Base-by-base conservation (phyloP, 2,888 invertebrate species). In the Epicampocera succincta region DNA sequence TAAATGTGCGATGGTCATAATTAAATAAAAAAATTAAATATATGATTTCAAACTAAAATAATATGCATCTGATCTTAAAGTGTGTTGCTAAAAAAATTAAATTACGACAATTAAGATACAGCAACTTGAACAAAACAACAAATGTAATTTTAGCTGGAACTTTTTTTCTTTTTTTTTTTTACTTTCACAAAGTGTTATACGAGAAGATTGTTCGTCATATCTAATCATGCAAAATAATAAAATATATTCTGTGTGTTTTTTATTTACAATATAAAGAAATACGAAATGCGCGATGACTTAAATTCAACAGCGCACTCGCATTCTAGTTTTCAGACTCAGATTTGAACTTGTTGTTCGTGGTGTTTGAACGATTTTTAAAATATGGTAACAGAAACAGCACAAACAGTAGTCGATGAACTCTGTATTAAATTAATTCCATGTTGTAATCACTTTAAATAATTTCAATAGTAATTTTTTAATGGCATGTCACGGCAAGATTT, bases 211-310 rank as follows among this genome's bases (percentile, higher is more conserved):
- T 50, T 33, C 50, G 42, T 11, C 60, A 52, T 50, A 68, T 76
- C 46, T 71, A 71, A 69, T 71, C 69, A 48, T 46, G 25, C 52
- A 77, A 63, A 61, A 61, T 42, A 58, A 48, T 71, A 50, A 71
- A 60, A 46, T 50, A 58, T 40, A 40, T 33, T 52, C n/a, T 54
- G 21, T 73, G 17, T 60, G 60, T 65, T 15, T 33, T 8, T 4
- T 29, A 29, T 17, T 17, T 52, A 29, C 11, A 42, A 52, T 4
- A 29, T 29, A 29, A 29, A 29, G 29, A 29, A 29, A 29, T 6
- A 19, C 25, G 15, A 50, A 40, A 25, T 50, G 38, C 44, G 42
- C 29, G 12, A 29, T 29, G 29, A n/a, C 29, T 29, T 29, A 13
- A 56, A n/a, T 48, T 65, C 6, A 73, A 33, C 52, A 46, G 42